phyloP scores from a whole-genome alignment of 2,113 vertebrate species.

The Corythornis cristatus region DNA sequence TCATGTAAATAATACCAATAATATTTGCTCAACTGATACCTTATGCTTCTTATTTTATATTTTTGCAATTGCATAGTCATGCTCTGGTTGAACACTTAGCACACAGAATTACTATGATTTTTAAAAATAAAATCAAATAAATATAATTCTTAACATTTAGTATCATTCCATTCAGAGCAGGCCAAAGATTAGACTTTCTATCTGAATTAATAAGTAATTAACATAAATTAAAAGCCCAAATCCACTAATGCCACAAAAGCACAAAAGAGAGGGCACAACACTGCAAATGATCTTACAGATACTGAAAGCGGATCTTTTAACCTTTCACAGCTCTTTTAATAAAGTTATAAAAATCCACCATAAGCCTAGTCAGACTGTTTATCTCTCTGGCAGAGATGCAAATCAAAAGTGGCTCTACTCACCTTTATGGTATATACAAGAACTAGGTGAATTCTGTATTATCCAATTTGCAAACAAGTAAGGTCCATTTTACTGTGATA shows the following conservation, averaged over 20 bases:
- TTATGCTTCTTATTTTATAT: background rate
- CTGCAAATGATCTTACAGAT: background rate
- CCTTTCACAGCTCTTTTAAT: background rate
- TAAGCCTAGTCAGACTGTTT: background rate
- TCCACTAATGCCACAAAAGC: background rate
- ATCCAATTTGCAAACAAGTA: background rate
- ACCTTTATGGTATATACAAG: background rate
- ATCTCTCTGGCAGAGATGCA: background rate
- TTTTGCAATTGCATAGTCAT: background rate
- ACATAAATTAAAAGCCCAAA: background rate
- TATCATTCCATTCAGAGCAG: background rate
- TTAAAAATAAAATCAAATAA: background rate
- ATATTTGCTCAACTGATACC: background rate
- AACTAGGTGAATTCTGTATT: background rate
- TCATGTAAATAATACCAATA: background rate
- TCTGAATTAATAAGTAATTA: background rate
- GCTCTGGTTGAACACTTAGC: background rate
- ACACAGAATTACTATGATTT: background rate
- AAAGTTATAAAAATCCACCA: background rate
- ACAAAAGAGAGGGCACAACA: background rate
- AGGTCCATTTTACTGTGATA: background rate
- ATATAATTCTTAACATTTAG: background rate
- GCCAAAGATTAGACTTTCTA: background rate
- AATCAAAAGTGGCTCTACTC: conserved; percentile 9
- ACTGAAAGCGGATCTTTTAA: background rate